Conservation (phyloP, 2,797 vertebrate genomes). For the Micromesistius poutassou region DNA sequence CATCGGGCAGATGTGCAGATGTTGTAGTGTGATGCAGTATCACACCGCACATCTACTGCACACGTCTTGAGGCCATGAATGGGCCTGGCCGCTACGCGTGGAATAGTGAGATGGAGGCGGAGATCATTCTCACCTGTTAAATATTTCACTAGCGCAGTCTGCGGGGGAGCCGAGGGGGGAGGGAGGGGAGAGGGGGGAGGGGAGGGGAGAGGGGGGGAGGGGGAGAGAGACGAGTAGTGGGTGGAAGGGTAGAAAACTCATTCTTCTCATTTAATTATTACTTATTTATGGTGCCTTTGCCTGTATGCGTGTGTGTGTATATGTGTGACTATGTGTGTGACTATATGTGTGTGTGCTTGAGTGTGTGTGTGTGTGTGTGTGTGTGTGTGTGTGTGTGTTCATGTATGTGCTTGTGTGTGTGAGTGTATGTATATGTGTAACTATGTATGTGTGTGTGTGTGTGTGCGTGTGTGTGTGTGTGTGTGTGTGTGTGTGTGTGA, state of each 20-base stretch:
- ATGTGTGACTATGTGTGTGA: slow-evolving; percentile 19
- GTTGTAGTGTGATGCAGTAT: too few relatives aligned
- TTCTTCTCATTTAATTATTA: slow-evolving; percentile 54
- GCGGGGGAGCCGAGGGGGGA: slow-evolving; percentile 8
- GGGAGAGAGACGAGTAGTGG: slow-evolving; percentile 34
- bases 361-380: slow-evolving; percentile 20
- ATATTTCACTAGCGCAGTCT: slow-evolving; percentile 58
- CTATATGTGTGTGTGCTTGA: background rate
- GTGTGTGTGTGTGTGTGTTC: slow-evolving; percentile 20
- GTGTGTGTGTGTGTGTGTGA: slow-evolving; percentile 18
- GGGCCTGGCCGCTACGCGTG: background rate
- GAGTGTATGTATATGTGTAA: slow-evolving; percentile 19
- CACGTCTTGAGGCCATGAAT: too few relatives aligned
- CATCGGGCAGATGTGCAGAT: too few relatives aligned
- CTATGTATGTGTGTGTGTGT: slow-evolving; percentile 7
- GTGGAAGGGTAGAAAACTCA: slow-evolving; percentile 40
- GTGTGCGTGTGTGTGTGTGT: slow-evolving; percentile 7
- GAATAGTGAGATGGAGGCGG: slow-evolving; percentile 22
- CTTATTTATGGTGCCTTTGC: slow-evolving; percentile 50
- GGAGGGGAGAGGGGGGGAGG: slow-evolving; percentile 33
- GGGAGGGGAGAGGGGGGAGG: slow-evolving; percentile 34
- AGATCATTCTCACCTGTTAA: slow-evolving; percentile 51
- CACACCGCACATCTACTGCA: too few relatives aligned
- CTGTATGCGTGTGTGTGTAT: slow-evolving; percentile 12
- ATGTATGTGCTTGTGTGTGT: slow-evolving; percentile 1